Evolutionary conservation across 2,797 vertebrate species (phyloP), one percentile per base, ranked within the genome.

Genomic region (Cyprinella venusta): DNA sequence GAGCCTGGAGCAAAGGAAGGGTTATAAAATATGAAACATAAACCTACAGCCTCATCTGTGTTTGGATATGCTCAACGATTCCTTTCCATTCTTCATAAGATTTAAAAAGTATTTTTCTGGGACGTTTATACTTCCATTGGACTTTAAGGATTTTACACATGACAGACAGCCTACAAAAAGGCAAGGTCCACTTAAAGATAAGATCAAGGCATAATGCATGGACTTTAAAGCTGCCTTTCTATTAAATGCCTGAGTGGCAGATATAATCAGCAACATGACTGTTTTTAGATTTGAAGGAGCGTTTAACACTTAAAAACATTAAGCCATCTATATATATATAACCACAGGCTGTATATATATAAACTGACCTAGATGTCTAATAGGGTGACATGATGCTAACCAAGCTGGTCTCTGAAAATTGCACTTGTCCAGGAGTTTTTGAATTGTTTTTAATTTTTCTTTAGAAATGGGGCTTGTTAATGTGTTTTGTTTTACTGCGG

Each of bases 121-220:
- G 42, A 77, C 81, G 45, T 72, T 64, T 64, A 56, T 30, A 42
- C 45, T 59, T 33, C 79, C n/a, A 36, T 33, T 76, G 82, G 64
- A 71, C 36, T 75, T 72, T 24, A 45, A 75, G 74, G 81, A 86
- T 52, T 84, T 52, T 64, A 64, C 38, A 45, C 65, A 80, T 79
- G 56, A 88, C 74, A 76, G 76, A 54, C 71, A 76, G 19, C 77
- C 18, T 45, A 40, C 64, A 48, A 56, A 80, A 86, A 88, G 87
- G 87, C 85, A 88, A 69, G 83, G 16, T 78, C 12, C 45, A 83
- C 16, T 59, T 38, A n/a, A 75, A 48, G 54, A 79, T 19, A 38
- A 67, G 26, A 76, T 52, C 48, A 82, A 56, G 24, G 4, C 48
- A 76, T 67, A 82, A 59, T 76, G 72, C 81, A 82, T 76, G 72